Conservation (phyloP, 2,113 vertebrate species). For the Chamaetylas fuelleborni region DNA sequence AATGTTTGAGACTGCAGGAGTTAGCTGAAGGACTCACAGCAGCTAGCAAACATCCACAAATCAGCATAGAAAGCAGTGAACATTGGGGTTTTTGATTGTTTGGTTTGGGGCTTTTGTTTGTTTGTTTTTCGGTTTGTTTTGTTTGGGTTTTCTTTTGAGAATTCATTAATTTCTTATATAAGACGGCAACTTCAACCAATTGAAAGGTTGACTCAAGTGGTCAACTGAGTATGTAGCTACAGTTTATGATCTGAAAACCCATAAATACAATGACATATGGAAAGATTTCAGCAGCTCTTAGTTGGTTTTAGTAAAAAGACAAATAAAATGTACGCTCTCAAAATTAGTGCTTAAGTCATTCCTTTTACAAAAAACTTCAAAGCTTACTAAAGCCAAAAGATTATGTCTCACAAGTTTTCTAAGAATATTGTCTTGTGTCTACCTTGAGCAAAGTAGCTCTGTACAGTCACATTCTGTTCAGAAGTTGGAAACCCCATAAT, state of each 20-base stretch:
- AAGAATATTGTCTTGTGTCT: neutral
- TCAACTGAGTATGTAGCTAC: neutral
- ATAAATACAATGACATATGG: neutral
- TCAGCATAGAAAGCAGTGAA: neutral
- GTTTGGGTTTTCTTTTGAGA: too few relatives aligned
- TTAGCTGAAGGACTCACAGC: neutral
- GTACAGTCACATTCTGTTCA: neutral
- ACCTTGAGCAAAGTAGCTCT: neutral
- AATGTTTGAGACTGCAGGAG: accelerated
- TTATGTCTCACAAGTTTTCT: accelerated
- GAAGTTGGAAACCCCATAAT: neutral
- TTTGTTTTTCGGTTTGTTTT: too few relatives aligned
- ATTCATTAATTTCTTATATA: neutral
- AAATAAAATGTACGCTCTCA: neutral
- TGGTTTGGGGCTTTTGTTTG: too few relatives aligned
- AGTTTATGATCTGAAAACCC: neutral
- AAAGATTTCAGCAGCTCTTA: neutral
- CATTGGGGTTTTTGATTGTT: too few relatives aligned
- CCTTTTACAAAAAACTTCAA: neutral
- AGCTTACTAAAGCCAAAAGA: neutral
- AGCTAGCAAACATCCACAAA: neutral
- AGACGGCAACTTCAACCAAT: neutral
- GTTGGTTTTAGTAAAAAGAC: neutral
- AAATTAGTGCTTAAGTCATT: neutral
- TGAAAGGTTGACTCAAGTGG: neutral